Evolutionary conservation across 1,140 invertebrate genomes (phyloP), one percentile per base, ranked within the genome.

Genomic region (Metopolophium dirhodum): DNA sequence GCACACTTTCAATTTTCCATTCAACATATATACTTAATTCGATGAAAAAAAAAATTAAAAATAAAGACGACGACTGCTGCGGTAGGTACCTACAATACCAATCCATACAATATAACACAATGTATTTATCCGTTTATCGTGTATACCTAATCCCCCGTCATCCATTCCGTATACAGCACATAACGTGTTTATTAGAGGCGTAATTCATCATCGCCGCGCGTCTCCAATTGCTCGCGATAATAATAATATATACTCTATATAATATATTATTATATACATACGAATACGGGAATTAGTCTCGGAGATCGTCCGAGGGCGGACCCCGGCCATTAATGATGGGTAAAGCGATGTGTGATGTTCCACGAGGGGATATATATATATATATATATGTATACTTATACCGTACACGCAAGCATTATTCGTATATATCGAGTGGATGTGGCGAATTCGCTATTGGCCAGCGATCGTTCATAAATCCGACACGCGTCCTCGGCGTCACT

Each of bases 391-490:
- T 8, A 51, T 22, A 6, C 14, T 49, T 22, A 57, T 37, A 51
- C 49, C 22, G 7, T 9, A 26, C 91, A 49, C 61, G 22, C 61
- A 85, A 49, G 35, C 20, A 54, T 37, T 54, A 54, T 85, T 41
- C 23, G 35, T 49, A n/a, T 49, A 18, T 45, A 30, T 83, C 45
- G 91, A 93, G 91, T 93, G 77, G 91, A 85, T 41, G 91, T 85
- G 91, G n/a, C 91, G 91, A 93, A 93, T 93, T n/a, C 7, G 51
- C 49, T 85, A 57, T 54, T 86, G 82, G 37, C 37, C 11, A 57
- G 57, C 49, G 91, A 93, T 93, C 91, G 18, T 93, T 93, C 91
- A 93, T 93, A 93, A 93, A 93, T 93, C 77, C 91, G 91, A 93
- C 91, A 93, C 91, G 91, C 89, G 37, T 45, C 7, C 37, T 68